Conservation (phyloP, 2,888 invertebrate species). For the Agriopis aurantiaria region DNA sequence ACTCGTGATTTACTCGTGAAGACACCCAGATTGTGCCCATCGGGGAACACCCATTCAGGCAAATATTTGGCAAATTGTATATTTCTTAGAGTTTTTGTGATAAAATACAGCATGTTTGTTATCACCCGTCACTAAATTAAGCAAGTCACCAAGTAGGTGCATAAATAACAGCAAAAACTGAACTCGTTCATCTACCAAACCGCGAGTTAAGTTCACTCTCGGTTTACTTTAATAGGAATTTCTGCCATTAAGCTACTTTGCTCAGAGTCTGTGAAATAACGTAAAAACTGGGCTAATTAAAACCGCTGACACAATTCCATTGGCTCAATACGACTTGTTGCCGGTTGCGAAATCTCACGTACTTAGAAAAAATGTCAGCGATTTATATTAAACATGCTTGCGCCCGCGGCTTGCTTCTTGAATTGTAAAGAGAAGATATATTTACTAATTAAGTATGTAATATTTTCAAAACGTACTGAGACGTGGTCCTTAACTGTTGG, state of each 20-base stretch:
- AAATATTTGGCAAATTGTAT: too few species aligned
- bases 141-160: too few species aligned
- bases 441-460: background rate
- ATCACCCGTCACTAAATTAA: too few species aligned
- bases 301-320: conserved; percentile 59
- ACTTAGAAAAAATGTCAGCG: conserved; percentile 39
- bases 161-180: conserved; percentile 6
- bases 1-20: too few species aligned
- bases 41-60: too few species aligned
- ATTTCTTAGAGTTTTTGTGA: too few species aligned
- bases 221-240: conserved; percentile 8
- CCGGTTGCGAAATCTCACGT: conserved; percentile 39
- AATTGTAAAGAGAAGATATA: background rate
- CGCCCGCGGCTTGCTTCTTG: background rate
- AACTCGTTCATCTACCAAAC: conserved; percentile 9
- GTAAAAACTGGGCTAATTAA: conserved; percentile 59
- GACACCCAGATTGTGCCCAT: too few species aligned
- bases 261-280: conserved; percentile 41
- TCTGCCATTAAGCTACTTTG: conserved; percentile 26
- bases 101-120: too few species aligned
- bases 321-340: conserved; percentile 44
- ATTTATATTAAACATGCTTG: conserved; percentile 5
- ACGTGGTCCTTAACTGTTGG: too few species aligned
- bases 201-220: conserved; percentile 1
- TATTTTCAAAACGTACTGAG: too few species aligned